These are phyloP conservation scores for Andrena praecox DNA, from an alignment of 2,888 invertebrate species.

Conservation along the genomic window DNA sequence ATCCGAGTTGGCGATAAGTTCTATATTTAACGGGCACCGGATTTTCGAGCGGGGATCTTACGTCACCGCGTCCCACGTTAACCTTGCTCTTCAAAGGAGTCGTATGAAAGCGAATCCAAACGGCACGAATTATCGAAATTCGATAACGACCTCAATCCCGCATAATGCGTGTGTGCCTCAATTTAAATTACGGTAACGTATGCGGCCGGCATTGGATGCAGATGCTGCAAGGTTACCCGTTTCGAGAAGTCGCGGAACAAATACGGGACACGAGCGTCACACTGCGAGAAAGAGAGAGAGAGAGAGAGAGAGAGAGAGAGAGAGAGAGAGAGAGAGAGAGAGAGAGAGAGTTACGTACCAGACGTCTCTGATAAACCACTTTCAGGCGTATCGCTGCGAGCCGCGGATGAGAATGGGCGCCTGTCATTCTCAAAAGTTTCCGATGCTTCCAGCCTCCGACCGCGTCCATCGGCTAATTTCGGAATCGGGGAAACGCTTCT, in stretches of 20 bases:
- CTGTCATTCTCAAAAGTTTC: not conserved
- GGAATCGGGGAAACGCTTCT: too few species aligned
- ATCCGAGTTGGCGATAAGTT: not conserved
- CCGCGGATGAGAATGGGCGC: not conserved
- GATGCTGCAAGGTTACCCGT: slow-evolving; percentile 33
- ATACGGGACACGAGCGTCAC: slow-evolving; percentile 47
- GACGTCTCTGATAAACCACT: slow-evolving; percentile 35
- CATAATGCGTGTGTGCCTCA: slow-evolving; percentile 21
- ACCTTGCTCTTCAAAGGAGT: slow-evolving; percentile 35
- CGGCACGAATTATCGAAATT: slow-evolving; percentile 65
- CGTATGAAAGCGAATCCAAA: slow-evolving; percentile 40
- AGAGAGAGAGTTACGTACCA: not conserved
- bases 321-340: too few species aligned
- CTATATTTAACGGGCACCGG: not conserved
- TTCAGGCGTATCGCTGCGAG: not conserved
- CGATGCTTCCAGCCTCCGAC: not conserved
- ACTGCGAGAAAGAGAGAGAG: slow-evolving; percentile 12
- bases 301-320: too few species aligned
- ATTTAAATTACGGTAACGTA: slow-evolving; percentile 47
- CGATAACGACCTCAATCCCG: slow-evolving; percentile 59
- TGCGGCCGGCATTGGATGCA: slow-evolving; percentile 17
- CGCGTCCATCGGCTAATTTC: not conserved
- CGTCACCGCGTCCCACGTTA: not conserved
- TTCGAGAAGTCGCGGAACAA: slow-evolving; percentile 48
- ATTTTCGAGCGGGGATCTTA: not conserved